Conservation (phyloP, 2,888 invertebrate genomes). For the Caenorhabditis zanzibari region DNA sequence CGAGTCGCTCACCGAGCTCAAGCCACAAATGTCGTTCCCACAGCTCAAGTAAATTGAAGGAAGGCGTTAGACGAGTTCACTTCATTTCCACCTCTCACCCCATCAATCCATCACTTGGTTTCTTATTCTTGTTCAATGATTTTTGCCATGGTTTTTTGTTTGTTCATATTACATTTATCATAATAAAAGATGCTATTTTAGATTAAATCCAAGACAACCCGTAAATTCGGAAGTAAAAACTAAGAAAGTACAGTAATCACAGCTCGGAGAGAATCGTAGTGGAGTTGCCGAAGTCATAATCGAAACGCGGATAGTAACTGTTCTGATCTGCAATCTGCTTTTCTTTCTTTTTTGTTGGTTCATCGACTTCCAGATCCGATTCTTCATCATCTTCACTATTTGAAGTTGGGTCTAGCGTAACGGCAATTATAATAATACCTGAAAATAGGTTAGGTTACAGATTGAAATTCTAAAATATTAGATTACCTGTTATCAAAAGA, state of each 20-base stretch:
- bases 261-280: conserved; percentile 50
- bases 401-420: conserved; percentile 63
- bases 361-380: conserved; percentile 60
- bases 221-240: conserved; percentile 20
- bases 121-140: conserved; percentile 55
- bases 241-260: conserved; percentile 19
- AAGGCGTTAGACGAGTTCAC: conserved; percentile 26
- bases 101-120: conserved; percentile 47
- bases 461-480: not conserved
- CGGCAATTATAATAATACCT: conserved; percentile 67
- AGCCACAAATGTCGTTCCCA: conserved; percentile 83
- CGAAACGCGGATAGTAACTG: conserved; percentile 59
- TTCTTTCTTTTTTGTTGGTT: conserved; percentile 13
- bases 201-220: conserved; percentile 25
- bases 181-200: conserved; percentile 32
- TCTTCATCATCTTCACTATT: conserved; percentile 61
- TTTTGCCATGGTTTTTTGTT: conserved; percentile 54
- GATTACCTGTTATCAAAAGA: conserved; percentile 61
- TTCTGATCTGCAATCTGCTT: conserved; percentile 43
- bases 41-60: conserved; percentile 79
- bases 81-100: conserved; percentile 31
- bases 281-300: conserved; percentile 49
- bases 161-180: conserved; percentile 25
- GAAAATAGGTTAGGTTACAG: too few relatives aligned
- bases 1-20: conserved; percentile 86